Evolutionary conservation across 2,888 invertebrate genomes (phyloP).

Genomic region (Hydrotaea diabolus): DNA sequence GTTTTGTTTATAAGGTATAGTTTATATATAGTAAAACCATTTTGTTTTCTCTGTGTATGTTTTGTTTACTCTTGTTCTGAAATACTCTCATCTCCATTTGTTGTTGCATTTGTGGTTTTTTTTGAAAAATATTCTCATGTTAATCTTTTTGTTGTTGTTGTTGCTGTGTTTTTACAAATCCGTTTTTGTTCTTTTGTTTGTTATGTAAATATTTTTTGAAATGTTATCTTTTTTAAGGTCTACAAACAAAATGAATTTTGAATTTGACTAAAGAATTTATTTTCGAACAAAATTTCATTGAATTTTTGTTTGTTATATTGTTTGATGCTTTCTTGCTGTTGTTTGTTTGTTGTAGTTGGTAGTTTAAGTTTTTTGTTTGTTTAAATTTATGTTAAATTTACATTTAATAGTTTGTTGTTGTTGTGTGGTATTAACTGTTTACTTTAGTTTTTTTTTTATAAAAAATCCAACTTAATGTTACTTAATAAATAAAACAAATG

Average conservation of each 20-base stretch:
- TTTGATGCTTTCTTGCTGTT: background rate
- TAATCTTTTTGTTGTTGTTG: constrained; percentile 10
- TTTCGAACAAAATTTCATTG: constrained; percentile 30
- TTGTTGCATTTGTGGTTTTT: constrained; percentile 45
- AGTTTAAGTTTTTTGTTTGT: background rate
- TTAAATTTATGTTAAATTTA: constrained; percentile 42
- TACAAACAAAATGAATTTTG: constrained; percentile 27
- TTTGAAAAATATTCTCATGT: constrained; percentile 20
- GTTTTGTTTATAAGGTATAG: constrained; percentile 38
- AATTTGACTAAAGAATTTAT: constrained; percentile 35
- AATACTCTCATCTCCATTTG: constrained; percentile 44
- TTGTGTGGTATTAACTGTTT: constrained; percentile 44
- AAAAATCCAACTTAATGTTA: constrained; percentile 64
- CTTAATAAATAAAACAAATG: constrained; percentile 67
- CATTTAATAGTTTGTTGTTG: constrained; percentile 42
- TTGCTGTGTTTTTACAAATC: constrained; percentile 17
- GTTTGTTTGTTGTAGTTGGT: background rate
- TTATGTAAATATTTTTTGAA: constrained; percentile 25
- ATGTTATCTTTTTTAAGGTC: constrained; percentile 40
- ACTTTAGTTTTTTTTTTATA: constrained; percentile 50
- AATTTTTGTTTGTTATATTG: constrained; percentile 16
- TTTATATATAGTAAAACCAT: constrained; percentile 57
- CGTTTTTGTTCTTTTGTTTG: constrained; percentile 23
- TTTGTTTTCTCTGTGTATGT: constrained; percentile 37
- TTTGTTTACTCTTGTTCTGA: constrained; percentile 44